Percentiles rank a stretch among this genome's conserved stretches.
Evolutionary conservation across 2,113 vertebrate genomes (phyloP).

Genomic region (Equus quagga): DNA sequence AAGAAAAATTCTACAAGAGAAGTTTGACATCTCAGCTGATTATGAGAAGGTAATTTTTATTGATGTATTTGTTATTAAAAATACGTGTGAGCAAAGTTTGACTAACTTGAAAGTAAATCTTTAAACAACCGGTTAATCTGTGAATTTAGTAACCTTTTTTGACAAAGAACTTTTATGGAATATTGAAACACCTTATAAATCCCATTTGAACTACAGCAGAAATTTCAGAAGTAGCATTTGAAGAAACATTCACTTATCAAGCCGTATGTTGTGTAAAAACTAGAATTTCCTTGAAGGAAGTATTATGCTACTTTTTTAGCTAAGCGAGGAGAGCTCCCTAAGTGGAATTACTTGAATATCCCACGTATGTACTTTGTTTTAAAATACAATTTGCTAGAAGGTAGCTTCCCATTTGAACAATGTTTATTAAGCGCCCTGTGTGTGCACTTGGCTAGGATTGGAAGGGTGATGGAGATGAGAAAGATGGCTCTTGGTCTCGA

Average conservation of each 20-base stretch:
- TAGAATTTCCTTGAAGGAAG: not conserved
- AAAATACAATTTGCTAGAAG: not conserved
- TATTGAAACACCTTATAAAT: not conserved
- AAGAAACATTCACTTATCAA: slow-evolving; percentile 25
- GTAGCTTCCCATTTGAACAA: not conserved
- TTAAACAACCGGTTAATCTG: not conserved
- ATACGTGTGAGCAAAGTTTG: not conserved
- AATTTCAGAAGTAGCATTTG: not conserved
- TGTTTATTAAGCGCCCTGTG: not conserved
- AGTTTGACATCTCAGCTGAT: slow-evolving; percentile 89
- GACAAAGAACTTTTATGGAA: not conserved
- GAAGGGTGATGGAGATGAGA: not conserved
- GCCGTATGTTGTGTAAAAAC: not conserved
- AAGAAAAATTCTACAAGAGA: slow-evolving; percentile 91
- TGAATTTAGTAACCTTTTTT: not conserved
- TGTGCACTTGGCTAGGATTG: not conserved
- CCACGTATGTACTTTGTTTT: not conserved
- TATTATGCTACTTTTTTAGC: not conserved
- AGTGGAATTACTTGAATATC: not conserved
- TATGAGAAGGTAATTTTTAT: slow-evolving; percentile 93
- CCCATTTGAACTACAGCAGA: not conserved
- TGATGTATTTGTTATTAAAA: slow-evolving; percentile 23
- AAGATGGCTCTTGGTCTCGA: not conserved
- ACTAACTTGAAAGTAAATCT: not conserved
- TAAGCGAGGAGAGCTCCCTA: not conserved